Percentiles rank a stretch among this genome's conserved stretches.
These are phyloP conservation scores for Phylloscopus trochilus DNA, from an alignment of 2,113 vertebrate genomes.

Conservation along the genomic window DNA sequence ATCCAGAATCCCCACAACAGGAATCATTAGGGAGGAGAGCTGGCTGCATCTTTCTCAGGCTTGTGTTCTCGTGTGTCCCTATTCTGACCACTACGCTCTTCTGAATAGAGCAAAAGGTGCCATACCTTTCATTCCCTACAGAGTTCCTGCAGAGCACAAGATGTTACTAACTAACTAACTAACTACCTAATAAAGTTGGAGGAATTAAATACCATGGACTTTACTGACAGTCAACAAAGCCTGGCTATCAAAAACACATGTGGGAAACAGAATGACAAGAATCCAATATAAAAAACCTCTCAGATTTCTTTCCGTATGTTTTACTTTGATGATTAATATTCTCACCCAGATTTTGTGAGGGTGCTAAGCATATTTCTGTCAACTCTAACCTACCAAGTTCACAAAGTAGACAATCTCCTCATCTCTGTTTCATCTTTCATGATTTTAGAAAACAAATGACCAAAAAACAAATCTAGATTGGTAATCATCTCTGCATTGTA, in stretches of 20 bases:
- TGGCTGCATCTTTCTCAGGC: conserved; percentile 15
- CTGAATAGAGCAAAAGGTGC: not conserved
- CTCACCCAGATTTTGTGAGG: not conserved
- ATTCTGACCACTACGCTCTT: not conserved
- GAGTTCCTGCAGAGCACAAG: not conserved
- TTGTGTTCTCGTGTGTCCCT: not conserved
- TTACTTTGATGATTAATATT: not conserved
- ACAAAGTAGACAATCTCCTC: not conserved
- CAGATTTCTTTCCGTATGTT: not conserved
- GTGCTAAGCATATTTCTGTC: not conserved
- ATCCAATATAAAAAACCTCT: not conserved
- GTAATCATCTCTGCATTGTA: not conserved
- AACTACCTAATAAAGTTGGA: not conserved
- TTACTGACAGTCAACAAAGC: not conserved
- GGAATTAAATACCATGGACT: not conserved
- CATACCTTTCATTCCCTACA: not conserved
- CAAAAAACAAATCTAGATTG: not conserved
- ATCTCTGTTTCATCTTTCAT: not conserved
- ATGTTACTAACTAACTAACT: not conserved
- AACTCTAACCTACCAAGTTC: not conserved
- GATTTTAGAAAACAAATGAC: not conserved
- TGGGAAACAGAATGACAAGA: not conserved
- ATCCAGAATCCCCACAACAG: not conserved
- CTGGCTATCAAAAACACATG: not conserved
- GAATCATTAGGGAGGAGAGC: not conserved